These are phyloP conservation scores for Microtus ochrogaster DNA, from an alignment of 2,113 vertebrate species.

Conservation along the genomic window DNA sequence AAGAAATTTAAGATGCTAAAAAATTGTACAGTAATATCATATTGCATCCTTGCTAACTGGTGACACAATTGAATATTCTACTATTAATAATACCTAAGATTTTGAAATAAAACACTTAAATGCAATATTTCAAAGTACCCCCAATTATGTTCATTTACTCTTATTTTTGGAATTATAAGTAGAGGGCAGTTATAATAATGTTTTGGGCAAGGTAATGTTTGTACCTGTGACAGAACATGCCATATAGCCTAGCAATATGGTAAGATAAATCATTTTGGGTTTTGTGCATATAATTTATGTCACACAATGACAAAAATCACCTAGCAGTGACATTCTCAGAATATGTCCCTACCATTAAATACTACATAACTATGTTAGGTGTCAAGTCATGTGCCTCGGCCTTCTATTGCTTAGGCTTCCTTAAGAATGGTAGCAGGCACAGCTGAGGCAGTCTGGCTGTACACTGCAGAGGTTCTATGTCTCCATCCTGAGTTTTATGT, in stretches of 20 bases:
- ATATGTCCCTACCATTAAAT: background rate
- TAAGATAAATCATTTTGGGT: background rate
- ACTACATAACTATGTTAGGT: background rate
- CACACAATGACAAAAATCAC: background rate
- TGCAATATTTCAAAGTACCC: slow-evolving; percentile 20
- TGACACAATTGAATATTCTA: background rate
- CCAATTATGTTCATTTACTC: background rate
- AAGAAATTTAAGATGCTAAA: slow-evolving; percentile 3
- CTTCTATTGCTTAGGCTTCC: background rate
- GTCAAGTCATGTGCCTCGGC: background rate
- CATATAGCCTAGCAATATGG: background rate
- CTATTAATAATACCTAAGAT: background rate
- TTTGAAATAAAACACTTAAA: background rate
- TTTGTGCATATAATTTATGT: background rate
- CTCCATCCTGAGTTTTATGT: background rate
- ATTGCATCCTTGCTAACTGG: background rate
- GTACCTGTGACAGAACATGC: background rate
- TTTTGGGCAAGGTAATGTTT: background rate
- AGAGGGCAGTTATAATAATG: background rate
- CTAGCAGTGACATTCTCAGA: background rate
- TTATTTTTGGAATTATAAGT: background rate
- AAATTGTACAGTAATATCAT: background rate
- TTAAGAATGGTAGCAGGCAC: background rate
- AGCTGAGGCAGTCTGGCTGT: background rate
- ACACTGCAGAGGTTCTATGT: background rate